Evolutionary conservation across 2,888 invertebrate genomes (phyloP).

Genomic region (Cosmia trapezina): DNA sequence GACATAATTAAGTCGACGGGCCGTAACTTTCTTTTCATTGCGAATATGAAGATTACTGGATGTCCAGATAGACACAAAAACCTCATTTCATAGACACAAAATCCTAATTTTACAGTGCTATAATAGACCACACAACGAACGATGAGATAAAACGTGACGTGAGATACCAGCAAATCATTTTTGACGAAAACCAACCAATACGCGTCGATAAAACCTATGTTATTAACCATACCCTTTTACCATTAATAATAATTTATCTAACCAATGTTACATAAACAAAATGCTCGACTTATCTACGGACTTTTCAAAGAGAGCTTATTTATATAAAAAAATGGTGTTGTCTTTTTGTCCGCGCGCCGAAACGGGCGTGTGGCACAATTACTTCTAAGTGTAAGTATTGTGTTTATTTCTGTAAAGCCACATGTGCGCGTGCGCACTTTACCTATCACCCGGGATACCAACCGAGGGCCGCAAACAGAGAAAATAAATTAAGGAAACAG

Average conservation of each 20-base stretch:
- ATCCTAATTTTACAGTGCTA: no score
- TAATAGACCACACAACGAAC: slow-evolving; percentile 1
- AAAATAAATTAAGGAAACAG: neutral
- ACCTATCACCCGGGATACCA: slow-evolving; percentile 68
- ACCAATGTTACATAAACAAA: slow-evolving; percentile 52
- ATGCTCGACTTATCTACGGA: slow-evolving; percentile 63
- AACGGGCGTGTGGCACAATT: slow-evolving; percentile 88
- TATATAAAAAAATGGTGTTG: slow-evolving; percentile 77
- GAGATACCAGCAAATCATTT: slow-evolving; percentile 12
- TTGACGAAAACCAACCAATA: slow-evolving; percentile 57
- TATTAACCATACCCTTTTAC: slow-evolving; percentile 46
- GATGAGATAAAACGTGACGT: neutral
- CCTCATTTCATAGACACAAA: no score
- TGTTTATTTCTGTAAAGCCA: slow-evolving; percentile 87
- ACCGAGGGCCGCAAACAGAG: slow-evolving; percentile 9
- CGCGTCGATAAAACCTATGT: slow-evolving; percentile 19
- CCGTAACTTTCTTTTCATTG: no score
- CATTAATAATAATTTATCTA: slow-evolving; percentile 64
- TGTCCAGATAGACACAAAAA: no score
- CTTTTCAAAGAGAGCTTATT: slow-evolving; percentile 87
- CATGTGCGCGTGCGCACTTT: slow-evolving; percentile 83
- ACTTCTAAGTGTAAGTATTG: slow-evolving; percentile 81
- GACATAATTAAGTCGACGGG: no score
- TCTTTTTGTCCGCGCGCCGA: slow-evolving; percentile 76
- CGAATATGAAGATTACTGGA: no score